Conservation (phyloP, 1,140 invertebrate genomes). For the Doryteuthis pealeii region DNA sequence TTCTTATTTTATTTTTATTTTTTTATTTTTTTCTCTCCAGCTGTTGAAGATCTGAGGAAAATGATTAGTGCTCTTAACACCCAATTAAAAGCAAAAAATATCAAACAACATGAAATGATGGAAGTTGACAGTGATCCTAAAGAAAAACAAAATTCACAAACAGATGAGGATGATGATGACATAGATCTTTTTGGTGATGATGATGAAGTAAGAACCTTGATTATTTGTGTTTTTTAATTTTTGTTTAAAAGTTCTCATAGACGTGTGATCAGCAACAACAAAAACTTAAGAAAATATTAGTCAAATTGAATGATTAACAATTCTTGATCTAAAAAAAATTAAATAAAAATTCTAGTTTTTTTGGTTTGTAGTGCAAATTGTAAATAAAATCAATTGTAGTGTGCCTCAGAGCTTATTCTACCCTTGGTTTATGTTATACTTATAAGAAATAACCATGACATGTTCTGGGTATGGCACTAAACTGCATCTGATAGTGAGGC, state of each 20-base stretch:
- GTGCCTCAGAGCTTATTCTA: too few species aligned
- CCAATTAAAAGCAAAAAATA: background rate
- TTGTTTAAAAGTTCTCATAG: background rate
- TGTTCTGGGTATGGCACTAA: too few species aligned
- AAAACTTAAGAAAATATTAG: too few species aligned
- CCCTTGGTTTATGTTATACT: too few species aligned
- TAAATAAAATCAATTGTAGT: too few species aligned
- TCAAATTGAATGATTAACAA: too few species aligned
- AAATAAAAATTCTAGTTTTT: too few species aligned
- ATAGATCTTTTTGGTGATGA: background rate
- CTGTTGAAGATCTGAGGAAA: background rate
- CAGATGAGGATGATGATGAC: background rate
- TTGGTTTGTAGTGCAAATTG: too few species aligned
- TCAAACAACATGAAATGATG: background rate
- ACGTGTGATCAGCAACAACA: too few species aligned
- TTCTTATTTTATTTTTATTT: background rate
- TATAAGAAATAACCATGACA: too few species aligned
- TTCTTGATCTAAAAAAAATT: too few species aligned
- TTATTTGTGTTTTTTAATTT: background rate
- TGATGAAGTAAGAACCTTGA: background rate
- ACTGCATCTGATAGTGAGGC: too few species aligned
- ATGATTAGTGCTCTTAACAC: background rate
- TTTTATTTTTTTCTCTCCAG: background rate
- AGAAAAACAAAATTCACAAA: background rate
- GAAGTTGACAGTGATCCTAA: background rate